A percentile compares a stretch with the other conserved stretches of the same genome.
Conservation (phyloP, 2,113 vertebrate genomes). For the Oreochromis spilurus region DNA sequence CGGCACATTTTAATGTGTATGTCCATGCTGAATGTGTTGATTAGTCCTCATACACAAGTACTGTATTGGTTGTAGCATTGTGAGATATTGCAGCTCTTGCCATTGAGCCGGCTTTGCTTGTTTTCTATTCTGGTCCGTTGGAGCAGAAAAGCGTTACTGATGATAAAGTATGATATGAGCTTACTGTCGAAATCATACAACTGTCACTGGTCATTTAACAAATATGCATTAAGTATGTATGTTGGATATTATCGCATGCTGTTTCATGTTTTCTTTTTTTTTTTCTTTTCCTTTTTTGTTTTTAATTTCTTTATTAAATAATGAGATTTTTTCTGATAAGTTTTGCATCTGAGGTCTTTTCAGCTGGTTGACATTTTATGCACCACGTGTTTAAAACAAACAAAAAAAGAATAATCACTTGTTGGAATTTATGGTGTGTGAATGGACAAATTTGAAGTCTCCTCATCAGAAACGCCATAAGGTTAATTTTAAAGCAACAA, state of each 20-base stretch:
- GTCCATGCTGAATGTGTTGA: constrained; percentile 31
- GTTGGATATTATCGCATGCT: constrained; percentile 56
- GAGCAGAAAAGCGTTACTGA: constrained; percentile 41
- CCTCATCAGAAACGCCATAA: background rate
- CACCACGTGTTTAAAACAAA: background rate
- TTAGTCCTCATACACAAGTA: constrained; percentile 54
- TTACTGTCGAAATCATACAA: constrained; percentile 23
- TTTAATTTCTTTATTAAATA: constrained; percentile 62
- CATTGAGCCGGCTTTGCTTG: constrained; percentile 51
- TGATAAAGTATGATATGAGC: constrained; percentile 26
- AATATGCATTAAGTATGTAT: constrained; percentile 43
- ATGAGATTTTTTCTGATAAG: constrained; percentile 42
- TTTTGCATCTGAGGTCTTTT: background rate
- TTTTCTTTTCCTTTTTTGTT: background rate
- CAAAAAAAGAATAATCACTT: background rate
- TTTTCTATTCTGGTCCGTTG: constrained; percentile 31
- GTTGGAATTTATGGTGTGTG: background rate
- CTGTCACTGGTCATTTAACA: constrained; percentile 38
- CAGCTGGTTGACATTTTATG: background rate
- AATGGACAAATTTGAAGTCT: background rate
- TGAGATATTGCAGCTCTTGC: constrained; percentile 18
- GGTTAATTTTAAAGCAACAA: background rate
- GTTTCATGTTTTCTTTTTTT: constrained; percentile 39
- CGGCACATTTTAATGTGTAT: background rate
- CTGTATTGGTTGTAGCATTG: constrained; percentile 55